A percentile compares a stretch with the other conserved stretches of the same genome.
phyloP scores from a whole-genome alignment of 2,888 invertebrate species.

The Clanis bilineata region DNA sequence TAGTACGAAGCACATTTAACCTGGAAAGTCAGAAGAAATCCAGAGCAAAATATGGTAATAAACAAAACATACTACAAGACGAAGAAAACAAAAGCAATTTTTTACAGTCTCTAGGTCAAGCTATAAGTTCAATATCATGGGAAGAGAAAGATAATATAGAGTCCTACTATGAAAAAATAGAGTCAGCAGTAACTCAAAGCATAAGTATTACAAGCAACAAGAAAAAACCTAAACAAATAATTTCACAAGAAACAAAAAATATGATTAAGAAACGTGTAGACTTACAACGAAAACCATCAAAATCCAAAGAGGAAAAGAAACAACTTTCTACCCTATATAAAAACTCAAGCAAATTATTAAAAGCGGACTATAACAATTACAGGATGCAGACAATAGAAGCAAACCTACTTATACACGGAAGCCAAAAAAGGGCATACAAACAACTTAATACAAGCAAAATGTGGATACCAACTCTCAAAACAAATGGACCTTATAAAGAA shows the following conservation, averaged over 20 bases:
- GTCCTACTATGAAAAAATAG: slow-evolving; percentile 6
- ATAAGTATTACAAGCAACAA: background rate
- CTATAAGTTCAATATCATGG: background rate
- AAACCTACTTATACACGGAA: background rate
- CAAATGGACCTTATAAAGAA: background rate
- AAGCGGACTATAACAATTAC: background rate
- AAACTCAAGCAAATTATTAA: slow-evolving; percentile 15
- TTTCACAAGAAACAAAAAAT: background rate
- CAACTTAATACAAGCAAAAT: background rate
- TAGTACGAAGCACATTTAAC: no score
- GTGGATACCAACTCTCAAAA: background rate
- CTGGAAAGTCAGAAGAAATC: no score
- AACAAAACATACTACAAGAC: no score
- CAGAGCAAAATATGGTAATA: no score
- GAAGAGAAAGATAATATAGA: background rate
- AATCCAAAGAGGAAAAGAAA: slow-evolving; percentile 12
- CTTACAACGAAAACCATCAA: background rate
- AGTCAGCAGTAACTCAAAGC: slow-evolving; percentile 3
- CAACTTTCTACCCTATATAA: slow-evolving; percentile 15
- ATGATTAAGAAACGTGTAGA: slow-evolving; percentile 12
- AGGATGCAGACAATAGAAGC: background rate
- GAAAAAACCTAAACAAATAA: background rate
- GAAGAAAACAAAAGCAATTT: no score
- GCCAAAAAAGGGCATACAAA: slow-evolving; percentile 2
- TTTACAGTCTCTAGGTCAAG: no score